Conservation (phyloP, 2,797 vertebrate genomes). For the Schizothorax lantsangensis region DNA sequence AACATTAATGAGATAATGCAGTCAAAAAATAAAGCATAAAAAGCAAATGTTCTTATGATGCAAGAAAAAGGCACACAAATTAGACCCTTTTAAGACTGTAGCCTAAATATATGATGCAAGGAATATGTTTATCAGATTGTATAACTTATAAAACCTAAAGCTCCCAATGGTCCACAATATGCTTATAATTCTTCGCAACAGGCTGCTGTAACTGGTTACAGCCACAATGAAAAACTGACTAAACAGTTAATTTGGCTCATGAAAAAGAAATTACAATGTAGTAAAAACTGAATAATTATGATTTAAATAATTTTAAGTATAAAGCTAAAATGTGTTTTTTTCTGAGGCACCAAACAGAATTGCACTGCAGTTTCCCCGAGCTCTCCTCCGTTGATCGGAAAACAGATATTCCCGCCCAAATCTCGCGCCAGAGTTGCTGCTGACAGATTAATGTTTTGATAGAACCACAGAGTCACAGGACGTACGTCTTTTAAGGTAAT, state of each 20-base stretch:
- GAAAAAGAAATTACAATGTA: neutral
- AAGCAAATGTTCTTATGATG: slow-evolving; percentile 14
- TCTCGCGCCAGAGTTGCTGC: neutral
- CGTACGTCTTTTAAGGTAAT: neutral
- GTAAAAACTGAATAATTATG: neutral
- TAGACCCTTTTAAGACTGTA: slow-evolving; percentile 39
- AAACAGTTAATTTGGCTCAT: neutral
- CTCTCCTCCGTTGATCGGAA: neutral
- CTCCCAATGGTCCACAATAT: slow-evolving; percentile 53
- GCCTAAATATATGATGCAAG: slow-evolving; percentile 4
- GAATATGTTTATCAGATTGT: slow-evolving; percentile 3
- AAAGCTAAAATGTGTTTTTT: slow-evolving; percentile 20
- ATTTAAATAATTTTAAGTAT: neutral
- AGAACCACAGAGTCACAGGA: neutral
- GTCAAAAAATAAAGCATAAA: slow-evolving; percentile 5
- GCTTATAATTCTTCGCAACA: slow-evolving; percentile 21
- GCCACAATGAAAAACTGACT: slow-evolving; percentile 54
- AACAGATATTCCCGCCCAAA: neutral
- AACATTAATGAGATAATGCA: slow-evolving; percentile 33
- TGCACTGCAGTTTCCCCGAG: neutral
- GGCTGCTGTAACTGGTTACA: slow-evolving; percentile 5
- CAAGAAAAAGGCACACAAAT: slow-evolving; percentile 18
- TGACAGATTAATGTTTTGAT: slow-evolving; percentile 6
- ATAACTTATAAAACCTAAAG: slow-evolving; percentile 32
- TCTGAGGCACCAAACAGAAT: neutral